phyloP scores from a whole-genome alignment of 2,113 vertebrate genomes.

The Notechis scutatus region DNA sequence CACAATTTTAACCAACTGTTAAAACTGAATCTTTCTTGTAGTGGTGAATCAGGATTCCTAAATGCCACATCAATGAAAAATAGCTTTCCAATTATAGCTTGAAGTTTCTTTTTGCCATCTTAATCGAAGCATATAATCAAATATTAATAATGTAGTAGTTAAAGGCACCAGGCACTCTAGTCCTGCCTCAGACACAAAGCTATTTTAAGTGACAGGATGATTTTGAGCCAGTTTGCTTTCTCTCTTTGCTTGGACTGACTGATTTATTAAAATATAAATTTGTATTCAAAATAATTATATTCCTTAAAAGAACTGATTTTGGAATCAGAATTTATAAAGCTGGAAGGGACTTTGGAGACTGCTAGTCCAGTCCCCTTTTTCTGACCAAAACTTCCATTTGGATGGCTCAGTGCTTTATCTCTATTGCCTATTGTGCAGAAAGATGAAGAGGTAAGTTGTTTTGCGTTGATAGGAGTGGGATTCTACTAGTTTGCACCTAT shows the following conservation, averaged over 20 bases:
- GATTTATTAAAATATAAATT: not conserved
- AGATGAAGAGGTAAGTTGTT: not conserved
- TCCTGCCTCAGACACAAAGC: not conserved
- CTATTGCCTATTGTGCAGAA: not conserved
- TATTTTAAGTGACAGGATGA: not conserved
- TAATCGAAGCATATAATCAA: not conserved
- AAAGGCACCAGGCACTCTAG: not conserved
- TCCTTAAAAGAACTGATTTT: slow-evolving; percentile 14
- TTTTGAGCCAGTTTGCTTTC: not conserved
- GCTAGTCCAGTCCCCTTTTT: not conserved
- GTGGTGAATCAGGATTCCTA: not conserved
- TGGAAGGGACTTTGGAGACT: not conserved
- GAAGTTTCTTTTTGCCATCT: not conserved
- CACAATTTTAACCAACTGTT: not conserved
- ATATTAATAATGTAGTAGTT: not conserved
- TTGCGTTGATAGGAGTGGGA: not conserved
- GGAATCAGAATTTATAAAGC: not conserved
- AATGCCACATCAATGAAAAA: not conserved
- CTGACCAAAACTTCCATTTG: not conserved
- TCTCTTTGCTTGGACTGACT: not conserved
- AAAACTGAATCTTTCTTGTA: not conserved
- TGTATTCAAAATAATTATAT: slow-evolving; percentile 11
- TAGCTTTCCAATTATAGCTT: not conserved
- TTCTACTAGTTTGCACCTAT: no score
- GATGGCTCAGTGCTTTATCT: not conserved